phyloP scores from a whole-genome alignment of 53 echinoderm and acorn worm genomes.

The Echinarachnius parma region DNA sequence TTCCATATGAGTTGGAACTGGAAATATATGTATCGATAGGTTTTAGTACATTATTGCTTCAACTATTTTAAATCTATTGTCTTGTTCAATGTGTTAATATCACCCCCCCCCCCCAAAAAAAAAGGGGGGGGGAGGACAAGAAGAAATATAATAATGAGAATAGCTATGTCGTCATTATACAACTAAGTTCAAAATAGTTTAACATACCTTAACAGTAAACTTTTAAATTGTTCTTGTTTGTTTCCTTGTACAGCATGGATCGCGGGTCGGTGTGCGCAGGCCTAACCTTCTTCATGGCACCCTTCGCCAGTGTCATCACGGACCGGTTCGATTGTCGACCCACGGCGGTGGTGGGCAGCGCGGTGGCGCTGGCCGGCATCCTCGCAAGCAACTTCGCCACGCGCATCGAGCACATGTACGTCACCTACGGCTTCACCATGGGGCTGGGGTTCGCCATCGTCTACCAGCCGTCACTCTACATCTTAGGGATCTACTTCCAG shows the following conservation, averaged over 20 bases:
- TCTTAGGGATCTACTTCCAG: constrained; percentile 86
- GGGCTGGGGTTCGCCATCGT: constrained; percentile 79
- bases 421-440: constrained; percentile 77
- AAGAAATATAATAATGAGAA: no score
- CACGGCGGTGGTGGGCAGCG: constrained; percentile 67
- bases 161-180: no score
- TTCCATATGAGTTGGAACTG: no score
- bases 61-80: no score
- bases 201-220: no score
- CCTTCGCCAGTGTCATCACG: constrained; percentile 78
- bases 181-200: no score
- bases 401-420: constrained; percentile 71
- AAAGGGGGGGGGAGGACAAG: no score
- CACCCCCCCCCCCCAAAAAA: no score
- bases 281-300: constrained; percentile 85
- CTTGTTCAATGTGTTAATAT: no score
- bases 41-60: no score
- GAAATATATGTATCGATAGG: no score
- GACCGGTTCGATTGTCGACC: constrained; percentile 81
- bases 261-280: constrained; percentile 81
- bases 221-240: no score
- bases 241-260: constrained; percentile 75
- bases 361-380: constrained; percentile 66
- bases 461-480: constrained; percentile 85
- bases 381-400: constrained; percentile 76